Conservation (phyloP, 2,888 invertebrate species). For the Apoderus coryli region DNA sequence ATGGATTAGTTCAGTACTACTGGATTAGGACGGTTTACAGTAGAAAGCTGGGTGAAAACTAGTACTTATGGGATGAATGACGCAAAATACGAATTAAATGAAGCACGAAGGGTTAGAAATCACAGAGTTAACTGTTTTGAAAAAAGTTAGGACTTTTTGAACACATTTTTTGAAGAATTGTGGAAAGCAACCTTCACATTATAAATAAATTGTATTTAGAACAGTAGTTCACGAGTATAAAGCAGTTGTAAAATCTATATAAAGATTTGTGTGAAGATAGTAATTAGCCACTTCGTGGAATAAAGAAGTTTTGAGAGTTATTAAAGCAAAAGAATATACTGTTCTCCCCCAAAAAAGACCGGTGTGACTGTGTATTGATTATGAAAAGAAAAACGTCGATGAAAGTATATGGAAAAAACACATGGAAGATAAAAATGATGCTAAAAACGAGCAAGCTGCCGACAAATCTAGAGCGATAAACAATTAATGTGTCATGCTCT, state of each 20-base stretch:
- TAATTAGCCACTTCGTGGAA: too few species aligned
- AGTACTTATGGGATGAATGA: slow-evolving; percentile 3
- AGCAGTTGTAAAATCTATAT: slow-evolving; percentile 8
- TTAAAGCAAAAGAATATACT: slow-evolving; percentile 9
- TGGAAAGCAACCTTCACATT: slow-evolving; percentile 20
- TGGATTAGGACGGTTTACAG: slow-evolving; percentile 6
- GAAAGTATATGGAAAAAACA: slow-evolving; percentile 10
- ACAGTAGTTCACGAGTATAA: slow-evolving; percentile 8
- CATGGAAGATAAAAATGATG: slow-evolving; percentile 10
- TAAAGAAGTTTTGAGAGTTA: slow-evolving; percentile 1
- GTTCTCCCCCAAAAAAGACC: slow-evolving; percentile 12
- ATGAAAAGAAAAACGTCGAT: slow-evolving; percentile 10
- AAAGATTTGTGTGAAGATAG: slow-evolving; percentile 3
- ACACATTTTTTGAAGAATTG: slow-evolving; percentile 14
- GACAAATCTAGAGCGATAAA: slow-evolving; percentile 8
- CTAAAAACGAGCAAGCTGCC: slow-evolving; percentile 5
- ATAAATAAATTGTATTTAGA: slow-evolving; percentile 19
- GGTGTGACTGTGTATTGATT: slow-evolving; percentile 10
- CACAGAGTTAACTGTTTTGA: neutral
- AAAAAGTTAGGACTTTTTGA: slow-evolving; percentile 5
- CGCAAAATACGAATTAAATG: slow-evolving; percentile 2
- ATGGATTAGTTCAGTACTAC: slow-evolving; percentile 8
- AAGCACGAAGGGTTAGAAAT: slow-evolving; percentile 1
- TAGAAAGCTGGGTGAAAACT: slow-evolving; percentile 2
- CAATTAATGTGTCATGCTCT: slow-evolving; percentile 9